Evolutionary conservation across 2,797 vertebrate species (phyloP), one percentile per base, ranked within the genome.

Genomic region (Esox masquinongy): DNA sequence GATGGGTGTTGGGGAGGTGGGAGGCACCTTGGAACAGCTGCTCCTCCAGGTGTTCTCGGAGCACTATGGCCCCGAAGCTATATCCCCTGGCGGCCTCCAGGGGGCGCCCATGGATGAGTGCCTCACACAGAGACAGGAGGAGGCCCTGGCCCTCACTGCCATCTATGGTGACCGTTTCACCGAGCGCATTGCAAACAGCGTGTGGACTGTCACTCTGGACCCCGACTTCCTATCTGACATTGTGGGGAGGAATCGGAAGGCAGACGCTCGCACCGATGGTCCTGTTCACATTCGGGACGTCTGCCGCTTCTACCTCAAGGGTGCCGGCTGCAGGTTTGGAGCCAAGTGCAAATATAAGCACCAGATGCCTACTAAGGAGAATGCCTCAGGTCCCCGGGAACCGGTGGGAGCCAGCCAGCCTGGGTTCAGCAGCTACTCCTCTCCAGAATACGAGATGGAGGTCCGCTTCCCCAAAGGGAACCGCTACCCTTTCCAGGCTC

Each of bases 101-200:
- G 85, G 49, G 1, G 73, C 94, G 34, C 91, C 90, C 63, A 83
- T 89, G 83, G 93, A 95, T 51, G 96, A 98, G 69, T 97, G 96
- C 88, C 79, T 95, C 75, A 94, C 92, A 70, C 94, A 96, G 81
- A 94, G 96, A 74, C 95, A 95, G 83, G 98, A 99, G 81, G 98
- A 99, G 82, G 95, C 94, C 9, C 88, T 98, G 74, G 98, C 94
- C 29, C 95, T 99, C 3, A 76, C 72, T 31, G 97, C 98, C 19
- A 99, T 99, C 74, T 99, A 92, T 11, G 97, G 96, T 19, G 95
- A 97, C 11, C 97, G 97, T 76, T 99, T 99, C 85, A 91, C 89
- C 17, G 97, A 99, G 89, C 94, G 96, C 82, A 98, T 99, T 84
- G 88, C 92, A 74, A 95, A 96, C 78, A 82, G 84, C 2, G 97